These are phyloP conservation scores for Bombus consobrinus DNA, from an alignment of 1,140 invertebrate species.

Conservation along the genomic window DNA sequence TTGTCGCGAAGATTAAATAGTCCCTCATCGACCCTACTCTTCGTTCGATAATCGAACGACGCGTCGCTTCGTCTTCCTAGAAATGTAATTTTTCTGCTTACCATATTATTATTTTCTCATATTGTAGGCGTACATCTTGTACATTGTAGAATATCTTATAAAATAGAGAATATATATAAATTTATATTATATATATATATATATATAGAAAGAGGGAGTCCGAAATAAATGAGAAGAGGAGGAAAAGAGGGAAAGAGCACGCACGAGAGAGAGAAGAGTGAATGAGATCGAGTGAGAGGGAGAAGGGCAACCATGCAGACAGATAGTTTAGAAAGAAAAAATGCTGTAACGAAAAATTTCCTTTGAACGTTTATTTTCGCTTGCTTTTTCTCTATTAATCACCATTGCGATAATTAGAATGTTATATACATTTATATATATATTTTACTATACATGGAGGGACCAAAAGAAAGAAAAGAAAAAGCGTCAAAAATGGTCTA, in stretches of 20 bases:
- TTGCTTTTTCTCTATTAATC: not conserved
- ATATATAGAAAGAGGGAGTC: conserved; percentile 5
- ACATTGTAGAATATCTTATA: conserved; percentile 52
- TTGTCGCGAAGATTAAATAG: not conserved
- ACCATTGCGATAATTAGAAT: not conserved
- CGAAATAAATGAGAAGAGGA: conserved; percentile 2
- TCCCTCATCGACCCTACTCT: not conserved
- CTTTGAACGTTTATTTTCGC: not conserved
- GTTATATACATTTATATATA: conserved; percentile 46
- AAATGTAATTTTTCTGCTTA: conserved; percentile 57
- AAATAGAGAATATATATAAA: conserved; percentile 13
- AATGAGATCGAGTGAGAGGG: conserved; percentile 14
- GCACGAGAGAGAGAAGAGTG: not conserved
- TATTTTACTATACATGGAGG: conserved; percentile 3
- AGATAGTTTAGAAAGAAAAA: conserved; percentile 9
- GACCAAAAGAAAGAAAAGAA: conserved; percentile 12
- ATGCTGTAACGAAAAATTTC: not conserved
- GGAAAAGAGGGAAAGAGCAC: not conserved
- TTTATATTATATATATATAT: conserved; percentile 12
- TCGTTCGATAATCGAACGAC: not conserved
- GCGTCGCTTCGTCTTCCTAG: conserved; percentile 68
- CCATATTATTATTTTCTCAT: conserved; percentile 40
- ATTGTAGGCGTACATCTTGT: conserved; percentile 45
- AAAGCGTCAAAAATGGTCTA: not conserved
- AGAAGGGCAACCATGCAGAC: not conserved